Base-by-base conservation (phyloP, 2,888 invertebrate species). In the Sarcophaga subvicina region DNA sequence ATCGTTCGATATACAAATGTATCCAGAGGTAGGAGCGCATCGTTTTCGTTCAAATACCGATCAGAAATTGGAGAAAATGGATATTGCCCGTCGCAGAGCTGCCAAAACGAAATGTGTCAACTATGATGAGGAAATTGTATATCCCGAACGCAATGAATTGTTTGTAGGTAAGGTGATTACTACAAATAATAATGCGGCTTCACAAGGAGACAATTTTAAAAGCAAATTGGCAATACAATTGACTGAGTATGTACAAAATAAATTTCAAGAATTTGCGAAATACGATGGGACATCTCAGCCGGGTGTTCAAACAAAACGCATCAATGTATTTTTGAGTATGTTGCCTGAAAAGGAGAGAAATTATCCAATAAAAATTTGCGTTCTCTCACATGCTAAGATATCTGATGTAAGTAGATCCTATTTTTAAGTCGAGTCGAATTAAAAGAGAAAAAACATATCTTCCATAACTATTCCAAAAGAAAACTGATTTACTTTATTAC, bases 301-400 rank as follows among this genome's bases (percentile, higher is more conserved):
- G 80, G 97, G 96, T 45, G 94, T 97, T 73, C 95, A 96, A 27
- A 96, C 96, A 0, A 97, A 97, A 92, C 96, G 96, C 89, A 98
- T 98, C 90, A 96, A 96, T 91, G 98, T 99, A 88, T 99, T 97
- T 91, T 95, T 99, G 92, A 97, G 97, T 73, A 97, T 98, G 96
- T 94, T 98, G 47, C 95, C 97, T 0, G 96, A 96, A 87, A 96
- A 96, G 80, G 96, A 97, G 88, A 95, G 97, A 88, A 96, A 96
- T 89, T 98, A 97, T 94, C 98, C 98, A 0, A 94, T 98, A 92
- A 95, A 96, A 90, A 95, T 98, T 77, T 96, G 96, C 90, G 97
- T 98, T 76, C 94, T 98, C 83, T 95, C 97, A 22, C 96, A 95
- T 90, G 98, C 98, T 45, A 98, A 97, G 94, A 97, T 99, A 80